phyloP scores from a whole-genome alignment of 2,113 vertebrate species.

The Physeter macrocephalus region DNA sequence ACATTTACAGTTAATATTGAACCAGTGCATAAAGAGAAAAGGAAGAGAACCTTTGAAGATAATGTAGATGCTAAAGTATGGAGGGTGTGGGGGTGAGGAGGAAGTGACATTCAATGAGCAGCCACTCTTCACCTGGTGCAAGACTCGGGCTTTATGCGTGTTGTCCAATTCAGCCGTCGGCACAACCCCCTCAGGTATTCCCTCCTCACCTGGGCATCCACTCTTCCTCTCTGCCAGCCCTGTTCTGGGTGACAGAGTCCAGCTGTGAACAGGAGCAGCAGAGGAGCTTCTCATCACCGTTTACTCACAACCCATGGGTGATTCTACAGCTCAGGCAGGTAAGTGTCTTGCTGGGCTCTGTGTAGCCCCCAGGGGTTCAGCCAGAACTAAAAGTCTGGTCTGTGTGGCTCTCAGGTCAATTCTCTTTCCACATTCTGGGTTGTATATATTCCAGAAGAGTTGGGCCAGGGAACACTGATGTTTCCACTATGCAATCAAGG shows the following conservation, averaged over 20 bases:
- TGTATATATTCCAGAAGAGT: neutral
- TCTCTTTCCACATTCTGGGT: neutral
- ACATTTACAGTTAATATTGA: neutral
- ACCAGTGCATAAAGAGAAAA: neutral
- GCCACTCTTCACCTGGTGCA: neutral
- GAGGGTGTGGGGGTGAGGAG: neutral
- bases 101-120: neutral
- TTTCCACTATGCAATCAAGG: neutral
- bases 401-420: rapidly evolving
- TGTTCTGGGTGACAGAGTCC: neutral
- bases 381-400: neutral
- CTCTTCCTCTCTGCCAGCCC: neutral
- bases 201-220: neutral
- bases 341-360: neutral
- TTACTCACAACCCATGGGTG: too few relatives aligned
- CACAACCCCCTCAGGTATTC: neutral
- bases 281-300: neutral
- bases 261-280: neutral
- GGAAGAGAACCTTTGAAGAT: neutral
- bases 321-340: neutral
- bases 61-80: neutral
- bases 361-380: neutral
- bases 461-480: neutral
- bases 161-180: neutral
- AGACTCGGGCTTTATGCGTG: neutral